Base-by-base conservation (phyloP, 2,888 invertebrate species). In the Campopleginae sp. region DNA sequence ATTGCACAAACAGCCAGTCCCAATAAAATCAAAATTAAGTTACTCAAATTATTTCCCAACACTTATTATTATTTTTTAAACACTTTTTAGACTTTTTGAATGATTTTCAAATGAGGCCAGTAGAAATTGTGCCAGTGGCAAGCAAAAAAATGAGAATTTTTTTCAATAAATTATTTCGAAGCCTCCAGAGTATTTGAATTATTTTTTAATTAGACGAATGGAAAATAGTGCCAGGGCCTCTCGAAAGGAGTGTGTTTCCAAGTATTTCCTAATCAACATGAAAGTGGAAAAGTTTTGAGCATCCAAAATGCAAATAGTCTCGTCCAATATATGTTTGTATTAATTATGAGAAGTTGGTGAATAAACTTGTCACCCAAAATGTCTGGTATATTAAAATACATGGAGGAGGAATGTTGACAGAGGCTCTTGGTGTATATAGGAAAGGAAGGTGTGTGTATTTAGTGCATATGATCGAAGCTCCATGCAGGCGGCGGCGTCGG, bases 1-100 rank as follows among this genome's bases (percentile, higher is more conserved):
- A 71, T 31, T 14, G 65, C 14, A 61, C 61, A 48, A 83, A 79
- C 44, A 74, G 38, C 7, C 38, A 38, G 6, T 38, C 6, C 7
- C 7, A 38, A 38, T 38, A 38, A 38, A 38, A 38, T 38, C 38
- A 3, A 7, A 7, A 38, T 38, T 38, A 7, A 0, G 4, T 7
- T 5, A 38, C 4, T 38, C 2, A 31, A 31, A 31, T 3, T 31
- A 31, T 31, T 31, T 31, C 31, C 31, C 2, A 31, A 31, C 31
- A 31, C 31, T 4, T 4, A 31, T 31, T 5, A 33, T 4, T 4
- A 33, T 33, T 4, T 2, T 33, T 33, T 33, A 2, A 33, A 5
- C 2, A 2, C 2, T 33, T 33, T 33, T 33, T 33, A 33, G 5
- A 33, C 33, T 33, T 33, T n/a, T n/a, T n/a, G n/a, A n/a, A n/a